A percentile compares a stretch with the other conserved stretches of the same genome.
phyloP scores from a whole-genome alignment of 2,113 vertebrate species.

The Rutilus rutilus region DNA sequence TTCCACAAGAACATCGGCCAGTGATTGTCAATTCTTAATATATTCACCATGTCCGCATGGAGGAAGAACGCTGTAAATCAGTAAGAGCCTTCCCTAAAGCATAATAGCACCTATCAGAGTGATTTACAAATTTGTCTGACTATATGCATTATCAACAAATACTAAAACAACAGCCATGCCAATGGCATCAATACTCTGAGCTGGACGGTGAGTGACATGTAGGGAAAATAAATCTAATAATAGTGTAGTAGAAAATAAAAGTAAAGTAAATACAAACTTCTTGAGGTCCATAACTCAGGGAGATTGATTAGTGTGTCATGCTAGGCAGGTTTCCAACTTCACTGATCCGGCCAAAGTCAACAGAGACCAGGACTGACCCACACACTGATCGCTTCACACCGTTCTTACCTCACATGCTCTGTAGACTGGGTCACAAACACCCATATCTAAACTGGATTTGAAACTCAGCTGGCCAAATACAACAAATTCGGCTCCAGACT shows the following conservation, averaged over 20 bases:
- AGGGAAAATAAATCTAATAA: conserved; percentile 29
- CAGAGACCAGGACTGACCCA: conserved; percentile 18
- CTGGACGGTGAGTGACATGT: background rate
- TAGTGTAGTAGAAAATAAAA: conserved; percentile 23
- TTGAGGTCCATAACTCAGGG: conserved; percentile 31
- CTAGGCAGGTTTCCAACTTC: conserved; percentile 44
- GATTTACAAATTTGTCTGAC: conserved; percentile 13
- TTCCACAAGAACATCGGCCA: conserved; percentile 11
- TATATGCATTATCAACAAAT: conserved; percentile 18
- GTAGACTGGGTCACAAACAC: conserved; percentile 4
- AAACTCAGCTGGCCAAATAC: conserved; percentile 4
- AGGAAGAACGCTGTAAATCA: background rate
- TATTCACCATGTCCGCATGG: background rate
- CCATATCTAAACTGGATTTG: conserved; percentile 8
- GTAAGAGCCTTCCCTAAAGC: conserved; percentile 15
- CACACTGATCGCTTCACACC: background rate
- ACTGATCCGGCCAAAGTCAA: conserved; percentile 42
- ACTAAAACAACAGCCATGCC: background rate
- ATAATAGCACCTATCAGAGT: conserved; percentile 6
- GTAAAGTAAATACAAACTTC: conserved; percentile 42
- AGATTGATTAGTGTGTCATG: conserved; percentile 41
- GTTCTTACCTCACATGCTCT: conserved; percentile 27
- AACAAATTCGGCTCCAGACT: conserved; percentile 15
- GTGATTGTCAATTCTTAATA: conserved; percentile 23
- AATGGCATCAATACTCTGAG: background rate